Percentiles rank a stretch among this genome's conserved stretches.
Conservation (phyloP, 1,140 invertebrate species). For the Drosophila lini region DNA sequence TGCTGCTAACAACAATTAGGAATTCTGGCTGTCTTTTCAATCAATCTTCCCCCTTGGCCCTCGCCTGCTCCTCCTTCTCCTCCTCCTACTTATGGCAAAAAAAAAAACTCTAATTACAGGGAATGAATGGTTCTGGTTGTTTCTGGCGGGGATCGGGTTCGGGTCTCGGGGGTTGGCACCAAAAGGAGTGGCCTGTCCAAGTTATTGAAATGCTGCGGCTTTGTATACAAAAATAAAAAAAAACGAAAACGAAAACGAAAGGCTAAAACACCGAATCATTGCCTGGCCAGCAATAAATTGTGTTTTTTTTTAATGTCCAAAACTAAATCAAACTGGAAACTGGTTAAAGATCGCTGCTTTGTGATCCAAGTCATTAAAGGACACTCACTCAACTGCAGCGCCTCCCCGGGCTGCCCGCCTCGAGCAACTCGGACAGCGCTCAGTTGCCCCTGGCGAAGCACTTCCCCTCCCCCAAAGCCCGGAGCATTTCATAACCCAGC, state of each 20-base stretch:
- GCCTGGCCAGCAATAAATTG: constrained; percentile 35
- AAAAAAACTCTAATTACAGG: constrained; percentile 38
- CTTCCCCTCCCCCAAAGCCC: not conserved
- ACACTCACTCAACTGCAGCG: constrained; percentile 40
- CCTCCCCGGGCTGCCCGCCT: constrained; percentile 6
- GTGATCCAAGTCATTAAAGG: constrained; percentile 5
- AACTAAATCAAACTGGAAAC: constrained; percentile 18
- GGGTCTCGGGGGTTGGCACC: not conserved
- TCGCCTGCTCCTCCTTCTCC: too few species aligned
- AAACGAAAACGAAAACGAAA: not conserved
- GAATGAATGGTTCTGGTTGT: constrained; percentile 20
- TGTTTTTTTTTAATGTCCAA: constrained; percentile 30
- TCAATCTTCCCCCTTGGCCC: not conserved
- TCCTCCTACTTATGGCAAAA: constrained; percentile 29
- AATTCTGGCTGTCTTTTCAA: constrained; percentile 51
- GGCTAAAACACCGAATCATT: constrained; percentile 32
- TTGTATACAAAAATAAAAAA: constrained; percentile 16
- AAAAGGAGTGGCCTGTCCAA: constrained; percentile 43
- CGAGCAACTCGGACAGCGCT: constrained; percentile 6
- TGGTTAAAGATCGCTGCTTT: not conserved
- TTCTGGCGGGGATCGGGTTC: constrained; percentile 11
- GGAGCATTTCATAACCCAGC: constrained; percentile 38
- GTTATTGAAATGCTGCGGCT: constrained; percentile 66
- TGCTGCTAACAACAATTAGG: constrained; percentile 80
- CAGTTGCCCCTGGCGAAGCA: constrained; percentile 9